These are phyloP conservation scores for Chrysodeixis includens DNA, from an alignment of 2,888 invertebrate species.

Conservation along the genomic window DNA sequence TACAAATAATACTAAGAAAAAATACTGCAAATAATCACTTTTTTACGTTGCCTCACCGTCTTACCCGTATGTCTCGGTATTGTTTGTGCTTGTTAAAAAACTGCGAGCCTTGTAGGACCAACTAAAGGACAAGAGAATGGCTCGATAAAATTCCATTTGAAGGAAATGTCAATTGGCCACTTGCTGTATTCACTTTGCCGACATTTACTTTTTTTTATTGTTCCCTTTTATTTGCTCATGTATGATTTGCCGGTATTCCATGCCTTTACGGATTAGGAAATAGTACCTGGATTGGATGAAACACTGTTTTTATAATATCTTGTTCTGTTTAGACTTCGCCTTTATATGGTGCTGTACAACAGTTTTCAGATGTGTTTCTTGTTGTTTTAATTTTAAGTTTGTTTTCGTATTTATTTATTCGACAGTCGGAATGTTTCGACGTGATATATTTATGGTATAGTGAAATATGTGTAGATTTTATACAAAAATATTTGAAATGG, in stretches of 20 bases:
- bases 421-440: neutral
- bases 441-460: neutral
- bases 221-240: conserved; percentile 47
- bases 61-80: conserved; percentile 54
- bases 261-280: conserved; percentile 47
- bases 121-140: conserved; percentile 71
- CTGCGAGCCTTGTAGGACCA: conserved; percentile 54
- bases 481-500: neutral
- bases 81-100: conserved; percentile 59
- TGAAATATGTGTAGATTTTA: neutral
- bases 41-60: conserved; percentile 30
- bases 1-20: neutral
- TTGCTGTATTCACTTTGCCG: conserved; percentile 51
- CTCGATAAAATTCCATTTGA: conserved; percentile 68
- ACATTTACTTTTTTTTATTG: conserved; percentile 45
- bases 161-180: conserved; percentile 66
- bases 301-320: conserved; percentile 19
- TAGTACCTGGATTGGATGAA: conserved; percentile 30
- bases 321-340: conserved; percentile 10
- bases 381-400: no score
- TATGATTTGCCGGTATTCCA: conserved; percentile 49
- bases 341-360: conserved; percentile 15
- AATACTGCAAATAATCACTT: neutral
- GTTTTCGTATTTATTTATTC: neutral
- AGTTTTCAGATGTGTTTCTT: neutral